A percentile compares a stretch with the other conserved stretches of the same genome.
phyloP scores from a whole-genome alignment of 2,797 vertebrate genomes.

The Hippocampus kuda region DNA sequence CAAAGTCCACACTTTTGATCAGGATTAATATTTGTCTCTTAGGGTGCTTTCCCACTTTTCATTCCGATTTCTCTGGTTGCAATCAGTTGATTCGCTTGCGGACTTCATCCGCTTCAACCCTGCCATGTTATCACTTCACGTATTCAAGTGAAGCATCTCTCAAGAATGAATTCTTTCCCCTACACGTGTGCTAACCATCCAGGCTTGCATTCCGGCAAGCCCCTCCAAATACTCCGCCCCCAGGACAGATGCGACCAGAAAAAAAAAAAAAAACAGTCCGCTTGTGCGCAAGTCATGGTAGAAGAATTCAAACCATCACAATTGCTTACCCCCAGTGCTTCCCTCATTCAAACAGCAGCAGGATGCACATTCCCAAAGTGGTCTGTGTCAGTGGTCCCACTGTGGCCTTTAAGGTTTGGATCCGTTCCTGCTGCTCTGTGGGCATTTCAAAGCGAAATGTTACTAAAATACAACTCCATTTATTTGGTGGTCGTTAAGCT shows the following conservation, averaged over 20 bases:
- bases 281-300: conserved; percentile 22
- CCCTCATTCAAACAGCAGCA: conserved; percentile 37
- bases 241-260: conserved; percentile 34
- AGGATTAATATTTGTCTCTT: neutral
- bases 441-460: conserved; percentile 25
- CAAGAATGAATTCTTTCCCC: neutral
- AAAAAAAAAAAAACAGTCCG: conserved; percentile 10
- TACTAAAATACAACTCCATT: conserved; percentile 28
- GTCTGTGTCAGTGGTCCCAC: conserved; percentile 20
- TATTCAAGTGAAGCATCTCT: neutral
- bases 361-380: conserved; percentile 39
- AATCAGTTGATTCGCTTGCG: neutral
- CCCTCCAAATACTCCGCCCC: conserved; percentile 34
- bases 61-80: too few species aligned
- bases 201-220: conserved; percentile 24
- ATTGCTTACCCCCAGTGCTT: conserved; percentile 35
- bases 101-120: neutral
- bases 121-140: neutral
- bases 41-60: too few species aligned
- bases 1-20: neutral
- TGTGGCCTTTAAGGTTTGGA: conserved; percentile 18
- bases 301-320: conserved; percentile 46
- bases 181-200: conserved; percentile 6
- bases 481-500: neutral
- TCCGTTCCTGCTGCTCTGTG: conserved; percentile 27